Evolutionary conservation across 2,113 vertebrate genomes (phyloP).

Genomic region (Colinus virginianus): DNA sequence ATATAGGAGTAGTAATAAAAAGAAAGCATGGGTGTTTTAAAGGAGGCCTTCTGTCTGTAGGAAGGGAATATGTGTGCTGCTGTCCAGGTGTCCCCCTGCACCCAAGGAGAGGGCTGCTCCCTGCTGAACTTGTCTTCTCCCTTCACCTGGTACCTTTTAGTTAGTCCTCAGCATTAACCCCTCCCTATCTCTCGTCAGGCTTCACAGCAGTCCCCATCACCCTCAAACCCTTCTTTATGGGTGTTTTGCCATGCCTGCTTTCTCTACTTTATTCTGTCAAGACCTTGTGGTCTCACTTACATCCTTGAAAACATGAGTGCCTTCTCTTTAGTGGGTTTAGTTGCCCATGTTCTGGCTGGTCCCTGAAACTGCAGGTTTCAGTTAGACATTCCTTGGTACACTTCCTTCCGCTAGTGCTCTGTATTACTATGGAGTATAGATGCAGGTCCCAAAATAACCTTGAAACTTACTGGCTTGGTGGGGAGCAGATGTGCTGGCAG

Average conservation of each 20-base stretch:
- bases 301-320: not conserved
- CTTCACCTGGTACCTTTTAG: not conserved
- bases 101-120: not conserved
- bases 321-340: not conserved
- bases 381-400: not conserved
- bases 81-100: not conserved
- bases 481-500: slow-evolving; percentile 65
- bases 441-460: slow-evolving; percentile 27
- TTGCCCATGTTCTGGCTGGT: not conserved
- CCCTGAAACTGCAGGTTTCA: not conserved
- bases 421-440: not conserved
- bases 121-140: not conserved
- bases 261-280: not conserved
- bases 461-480: not conserved
- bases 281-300: rapidly evolving
- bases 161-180: not conserved
- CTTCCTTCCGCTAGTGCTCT: not conserved
- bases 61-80: not conserved
- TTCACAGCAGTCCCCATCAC: not conserved
- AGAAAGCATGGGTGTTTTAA: not conserved
- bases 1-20: not conserved
- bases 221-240: not conserved
- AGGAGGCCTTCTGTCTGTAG: not conserved
- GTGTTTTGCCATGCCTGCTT: not conserved
- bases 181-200: not conserved